Conservation (phyloP, 2,113 vertebrate species). For the Phylloscopus trochiloides region DNA sequence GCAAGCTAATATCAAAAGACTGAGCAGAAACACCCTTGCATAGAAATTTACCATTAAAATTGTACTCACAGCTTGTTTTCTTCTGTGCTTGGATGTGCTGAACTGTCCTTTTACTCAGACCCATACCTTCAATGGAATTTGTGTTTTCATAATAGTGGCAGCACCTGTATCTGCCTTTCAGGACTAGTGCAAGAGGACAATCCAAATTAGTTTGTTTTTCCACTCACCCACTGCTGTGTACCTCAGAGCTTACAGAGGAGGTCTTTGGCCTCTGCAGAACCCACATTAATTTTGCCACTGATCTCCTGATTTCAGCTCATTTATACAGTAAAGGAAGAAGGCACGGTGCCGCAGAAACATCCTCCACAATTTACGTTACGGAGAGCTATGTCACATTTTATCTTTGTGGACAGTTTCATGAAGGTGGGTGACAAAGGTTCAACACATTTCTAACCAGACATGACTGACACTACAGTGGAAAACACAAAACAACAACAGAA, state of each 20-base stretch:
- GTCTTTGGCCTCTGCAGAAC: not conserved
- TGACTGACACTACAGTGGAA: not conserved
- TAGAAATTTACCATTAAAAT: not conserved
- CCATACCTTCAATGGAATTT: not conserved
- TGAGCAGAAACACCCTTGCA: not conserved
- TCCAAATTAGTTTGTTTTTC: not conserved
- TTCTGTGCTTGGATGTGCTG: not conserved
- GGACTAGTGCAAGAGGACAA: not conserved
- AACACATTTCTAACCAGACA: not conserved
- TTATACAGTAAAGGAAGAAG: not conserved
- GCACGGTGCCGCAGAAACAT: not conserved
- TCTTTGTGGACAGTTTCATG: not conserved
- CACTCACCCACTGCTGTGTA: not conserved
- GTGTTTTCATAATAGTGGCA: not conserved
- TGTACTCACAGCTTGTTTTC: not conserved
- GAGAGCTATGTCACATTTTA: not conserved
- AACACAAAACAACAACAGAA: not conserved
- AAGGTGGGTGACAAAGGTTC: not conserved
- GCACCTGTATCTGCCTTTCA: not conserved
- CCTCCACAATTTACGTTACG: not conserved
- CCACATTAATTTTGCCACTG: not conserved
- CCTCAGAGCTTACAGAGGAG: not conserved
- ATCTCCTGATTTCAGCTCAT: not conserved
- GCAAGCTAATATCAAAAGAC: not conserved
- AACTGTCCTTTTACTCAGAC: not conserved